Conservation (phyloP, 2,888 invertebrate genomes). For the Dolichopus griseipennis region DNA sequence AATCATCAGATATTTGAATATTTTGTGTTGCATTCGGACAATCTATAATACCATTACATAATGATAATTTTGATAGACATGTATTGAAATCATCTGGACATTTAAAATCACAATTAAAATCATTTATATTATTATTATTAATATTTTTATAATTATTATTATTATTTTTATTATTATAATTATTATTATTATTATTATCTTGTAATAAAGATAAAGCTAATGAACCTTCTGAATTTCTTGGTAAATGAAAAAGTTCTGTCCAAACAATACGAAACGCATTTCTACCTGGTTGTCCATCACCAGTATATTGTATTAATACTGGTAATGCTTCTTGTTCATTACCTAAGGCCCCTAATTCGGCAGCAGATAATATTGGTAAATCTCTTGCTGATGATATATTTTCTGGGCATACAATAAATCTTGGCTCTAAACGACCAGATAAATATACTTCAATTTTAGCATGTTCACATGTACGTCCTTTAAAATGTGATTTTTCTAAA, state of each 20-base stretch:
- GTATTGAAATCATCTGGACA: slow-evolving; percentile 77
- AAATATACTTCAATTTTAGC: slow-evolving; percentile 76
- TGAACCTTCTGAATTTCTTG: slow-evolving; percentile 72
- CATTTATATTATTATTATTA: not conserved
- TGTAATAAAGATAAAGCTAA: slow-evolving; percentile 68
- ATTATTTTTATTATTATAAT: not conserved
- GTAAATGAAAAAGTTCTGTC: slow-evolving; percentile 81
- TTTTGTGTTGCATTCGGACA: slow-evolving; percentile 62
- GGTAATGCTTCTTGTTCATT: slow-evolving; percentile 56
- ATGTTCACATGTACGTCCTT: slow-evolving; percentile 75
- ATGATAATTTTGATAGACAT: slow-evolving; percentile 72
- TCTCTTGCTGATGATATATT: slow-evolving; percentile 74
- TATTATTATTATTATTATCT: slow-evolving; percentile 45
- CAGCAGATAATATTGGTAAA: slow-evolving; percentile 68
- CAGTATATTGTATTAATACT: slow-evolving; percentile 62
- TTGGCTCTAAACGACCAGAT: slow-evolving; percentile 62
- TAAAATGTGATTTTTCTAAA: slow-evolving; percentile 77
- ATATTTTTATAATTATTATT: not conserved
- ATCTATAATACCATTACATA: slow-evolving; percentile 82
- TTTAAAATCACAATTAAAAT: slow-evolving; percentile 63
- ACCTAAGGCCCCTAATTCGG: slow-evolving; percentile 57
- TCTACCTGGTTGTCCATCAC: slow-evolving; percentile 68
- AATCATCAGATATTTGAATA: not conserved
- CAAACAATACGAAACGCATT: slow-evolving; percentile 83
- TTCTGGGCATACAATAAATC: slow-evolving; percentile 74